These are phyloP conservation scores for Drosophila subquinaria DNA, from an alignment of 2,888 invertebrate species.

Conservation along the genomic window DNA sequence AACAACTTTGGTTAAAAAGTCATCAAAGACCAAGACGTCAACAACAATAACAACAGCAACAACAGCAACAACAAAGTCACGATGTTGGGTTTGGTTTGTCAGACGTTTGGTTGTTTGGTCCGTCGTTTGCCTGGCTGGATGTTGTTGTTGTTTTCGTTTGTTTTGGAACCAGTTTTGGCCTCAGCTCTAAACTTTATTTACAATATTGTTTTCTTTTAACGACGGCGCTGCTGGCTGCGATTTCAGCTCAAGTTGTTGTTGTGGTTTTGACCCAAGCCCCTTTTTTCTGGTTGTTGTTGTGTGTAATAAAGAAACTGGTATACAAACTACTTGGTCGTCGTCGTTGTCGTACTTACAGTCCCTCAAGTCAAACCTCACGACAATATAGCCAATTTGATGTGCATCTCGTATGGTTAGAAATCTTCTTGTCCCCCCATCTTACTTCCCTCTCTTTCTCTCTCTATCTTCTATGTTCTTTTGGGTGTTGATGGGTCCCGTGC, in stretches of 20 bases:
- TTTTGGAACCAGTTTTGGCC: constrained; percentile 69
- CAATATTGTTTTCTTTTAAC: constrained; percentile 81
- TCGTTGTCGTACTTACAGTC: constrained; percentile 39
- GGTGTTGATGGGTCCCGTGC: constrained; percentile 79
- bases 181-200: constrained; percentile 79
- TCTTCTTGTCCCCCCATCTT: not conserved
- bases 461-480: constrained; percentile 20
- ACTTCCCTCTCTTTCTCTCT: no score
- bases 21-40: constrained; percentile 76
- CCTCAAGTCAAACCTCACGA: constrained; percentile 58
- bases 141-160: constrained; percentile 63
- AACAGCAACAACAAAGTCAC: constrained; percentile 59
- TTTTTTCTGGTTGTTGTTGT: constrained; percentile 52
- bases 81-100: constrained; percentile 70
- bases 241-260: constrained; percentile 50
- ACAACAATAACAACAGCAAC: constrained; percentile 39
- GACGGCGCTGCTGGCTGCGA: constrained; percentile 56
- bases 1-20: constrained; percentile 75
- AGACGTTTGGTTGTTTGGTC: constrained; percentile 51
- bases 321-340: constrained; percentile 53
- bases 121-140: constrained; percentile 23
- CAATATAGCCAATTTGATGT: constrained; percentile 80
- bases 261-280: constrained; percentile 80
- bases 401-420: constrained; percentile 57
- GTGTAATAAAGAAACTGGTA: constrained; percentile 81